Evolutionary conservation across 2,113 vertebrate species (phyloP), one percentile per base, ranked within the genome.

Genomic region (Xerus inauris): DNA sequence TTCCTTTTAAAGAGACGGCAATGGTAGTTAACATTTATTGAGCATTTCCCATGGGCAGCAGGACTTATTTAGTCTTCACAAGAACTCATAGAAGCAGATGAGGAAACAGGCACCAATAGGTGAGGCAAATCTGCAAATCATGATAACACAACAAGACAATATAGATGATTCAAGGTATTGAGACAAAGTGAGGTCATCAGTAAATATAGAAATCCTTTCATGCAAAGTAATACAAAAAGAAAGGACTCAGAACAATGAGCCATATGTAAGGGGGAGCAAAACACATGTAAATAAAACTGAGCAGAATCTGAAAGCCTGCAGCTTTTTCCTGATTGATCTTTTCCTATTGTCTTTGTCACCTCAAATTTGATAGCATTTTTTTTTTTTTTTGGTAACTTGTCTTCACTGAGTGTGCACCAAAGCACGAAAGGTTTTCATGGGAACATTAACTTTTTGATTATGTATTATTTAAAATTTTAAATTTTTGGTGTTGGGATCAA

Each of bases 291-390:
- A 94, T 81, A 94, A 67, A 86, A 81, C 20, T 79, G 62, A 45
- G 30, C 42, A 94, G 47, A 75, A 47, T 80, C 22, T 47, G 47
- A 65, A 26, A 83, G 28, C 47, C 80, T 80, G 1, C 9, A 32
- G 1, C 4, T 5, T 83, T 47, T 54, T 71, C 45, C n/a, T 67
- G 42, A 84, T 67, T 76, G 42, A 92, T 67, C 26, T 51, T 91
- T 57, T 69, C 12, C 75, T 76, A 11, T 92, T 82, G 35, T 20
- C 54, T 57, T 57, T 24, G 26, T 49, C 54, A 72, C n/a, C 40
- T 26, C 49, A 94, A 72, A 69, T 84, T 88, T 93, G 69, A 80
- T 26, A 87, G 54, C 22, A 19, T 84, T 86, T 94, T 77, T 59
- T 57, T 57, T 19, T 51, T 51, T 51, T 17, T 51, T 17, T 16